phyloP scores from a whole-genome alignment of 1,140 invertebrate species.

The Trachelipus rathkii region DNA sequence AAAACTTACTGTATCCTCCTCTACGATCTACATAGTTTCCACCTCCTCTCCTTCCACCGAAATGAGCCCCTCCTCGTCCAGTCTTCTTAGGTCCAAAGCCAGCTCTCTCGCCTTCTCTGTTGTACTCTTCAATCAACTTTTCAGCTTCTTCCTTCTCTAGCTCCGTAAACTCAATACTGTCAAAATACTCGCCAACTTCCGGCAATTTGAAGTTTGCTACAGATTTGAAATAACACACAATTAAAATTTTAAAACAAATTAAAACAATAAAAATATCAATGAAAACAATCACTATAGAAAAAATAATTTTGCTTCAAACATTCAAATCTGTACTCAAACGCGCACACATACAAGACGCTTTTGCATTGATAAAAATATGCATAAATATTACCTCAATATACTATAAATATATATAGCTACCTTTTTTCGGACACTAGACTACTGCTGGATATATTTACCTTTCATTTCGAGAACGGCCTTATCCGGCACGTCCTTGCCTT shows the following conservation, averaged over 20 bases:
- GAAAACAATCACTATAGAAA: not conserved
- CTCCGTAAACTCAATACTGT: conserved; percentile 68
- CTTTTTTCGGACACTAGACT: no score
- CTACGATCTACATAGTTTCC: conserved; percentile 37
- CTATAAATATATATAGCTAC: no score
- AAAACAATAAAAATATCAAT: not conserved
- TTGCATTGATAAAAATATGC: no score
- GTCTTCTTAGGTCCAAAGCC: conserved; percentile 51
- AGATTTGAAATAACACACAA: conserved; percentile 42
- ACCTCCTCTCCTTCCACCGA: conserved; percentile 24
- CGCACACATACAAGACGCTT: no score
- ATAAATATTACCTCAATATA: no score
- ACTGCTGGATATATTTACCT: conserved; percentile 59
- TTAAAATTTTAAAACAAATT: not conserved
- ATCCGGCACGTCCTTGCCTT: conserved; percentile 88
- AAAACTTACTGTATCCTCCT: conserved; percentile 40
- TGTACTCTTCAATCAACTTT: conserved; percentile 69
- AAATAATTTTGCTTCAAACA: not conserved
- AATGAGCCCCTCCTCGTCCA: conserved; percentile 27
- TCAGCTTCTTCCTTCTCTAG: conserved; percentile 64
- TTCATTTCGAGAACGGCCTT: conserved; percentile 87
- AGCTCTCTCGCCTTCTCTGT: conserved; percentile 68
- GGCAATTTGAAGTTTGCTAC: conserved; percentile 69
- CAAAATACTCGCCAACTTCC: conserved; percentile 65
- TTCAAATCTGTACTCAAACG: not conserved